phyloP scores from a whole-genome alignment of 1,140 invertebrate species.

The Artemia franciscana region DNA sequence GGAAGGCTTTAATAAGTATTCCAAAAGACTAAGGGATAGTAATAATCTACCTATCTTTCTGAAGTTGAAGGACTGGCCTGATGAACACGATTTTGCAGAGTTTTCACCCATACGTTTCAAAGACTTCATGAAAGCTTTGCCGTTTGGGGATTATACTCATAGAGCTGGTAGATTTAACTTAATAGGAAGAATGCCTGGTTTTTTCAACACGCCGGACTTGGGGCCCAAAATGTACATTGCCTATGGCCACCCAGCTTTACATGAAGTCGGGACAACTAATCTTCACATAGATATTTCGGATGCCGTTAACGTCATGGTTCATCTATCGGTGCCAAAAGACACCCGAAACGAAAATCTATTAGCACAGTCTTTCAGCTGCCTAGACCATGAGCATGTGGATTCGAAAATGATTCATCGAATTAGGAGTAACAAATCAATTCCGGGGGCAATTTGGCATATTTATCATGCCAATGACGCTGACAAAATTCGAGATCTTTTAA shows the following conservation, averaged over 20 bases:
- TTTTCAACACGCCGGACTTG: constrained; percentile 80
- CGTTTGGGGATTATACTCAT: constrained; percentile 70
- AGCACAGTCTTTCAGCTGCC: constrained; percentile 54
- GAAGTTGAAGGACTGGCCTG: constrained; percentile 90
- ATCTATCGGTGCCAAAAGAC: constrained; percentile 70
- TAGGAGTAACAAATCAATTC: constrained; percentile 48
- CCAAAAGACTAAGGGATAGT: no score
- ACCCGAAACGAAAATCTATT: constrained; percentile 45
- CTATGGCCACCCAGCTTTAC: constrained; percentile 59
- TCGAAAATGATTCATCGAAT: constrained; percentile 54
- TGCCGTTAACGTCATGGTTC: constrained; percentile 92
- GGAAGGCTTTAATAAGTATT: no score
- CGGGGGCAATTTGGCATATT: constrained; percentile 95
- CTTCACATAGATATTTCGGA: constrained; percentile 91
- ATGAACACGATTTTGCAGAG: constrained; percentile 83
- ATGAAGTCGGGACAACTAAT: constrained; percentile 77
- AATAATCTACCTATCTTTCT: constrained; percentile 53
- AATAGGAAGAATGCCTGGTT: constrained; percentile 66
- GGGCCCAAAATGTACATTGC: constrained; percentile 98
- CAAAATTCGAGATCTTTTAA: constrained; percentile 79
- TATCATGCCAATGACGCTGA: constrained; percentile 82
- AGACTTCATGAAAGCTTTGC: constrained; percentile 78
- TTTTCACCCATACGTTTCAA: constrained; percentile 49
- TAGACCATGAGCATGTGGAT: constrained; percentile 81
- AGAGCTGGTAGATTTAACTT: constrained; percentile 68